phyloP scores from a whole-genome alignment of 2,113 vertebrate genomes.

The Oreochromis niloticus region DNA sequence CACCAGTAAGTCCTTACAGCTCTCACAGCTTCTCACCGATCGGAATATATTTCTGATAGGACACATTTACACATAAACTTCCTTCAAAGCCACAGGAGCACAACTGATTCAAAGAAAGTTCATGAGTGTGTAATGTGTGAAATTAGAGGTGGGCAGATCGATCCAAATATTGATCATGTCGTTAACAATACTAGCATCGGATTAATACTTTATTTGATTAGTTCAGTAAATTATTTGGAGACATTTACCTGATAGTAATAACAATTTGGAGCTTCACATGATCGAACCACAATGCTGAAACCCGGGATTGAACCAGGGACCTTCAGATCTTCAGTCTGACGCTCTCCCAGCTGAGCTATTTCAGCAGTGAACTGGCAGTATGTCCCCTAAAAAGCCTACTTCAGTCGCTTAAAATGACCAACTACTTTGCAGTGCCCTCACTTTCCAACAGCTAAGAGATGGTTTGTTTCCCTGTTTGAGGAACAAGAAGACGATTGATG shows the following conservation, averaged over 20 bases:
- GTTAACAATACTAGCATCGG: background rate
- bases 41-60: background rate
- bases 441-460: background rate
- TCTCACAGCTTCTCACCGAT: background rate
- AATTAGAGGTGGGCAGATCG: background rate
- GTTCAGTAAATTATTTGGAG: fast-evolving
- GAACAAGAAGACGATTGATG: background rate
- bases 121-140: fast-evolving
- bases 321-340: background rate
- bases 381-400: fast-evolving
- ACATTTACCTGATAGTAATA: background rate
- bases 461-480: background rate
- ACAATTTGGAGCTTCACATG: background rate
- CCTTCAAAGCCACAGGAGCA: background rate
- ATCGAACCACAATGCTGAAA: fast-evolving
- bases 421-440: background rate
- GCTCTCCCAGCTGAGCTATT: background rate
- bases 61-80: background rate
- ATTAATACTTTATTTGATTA: background rate
- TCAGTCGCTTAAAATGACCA: background rate
- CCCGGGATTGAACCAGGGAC: background rate
- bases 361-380: fast-evolving
- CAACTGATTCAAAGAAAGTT: background rate
- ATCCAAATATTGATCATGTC: fast-evolving
- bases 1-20: conserved; percentile 61